phyloP scores from a whole-genome alignment of 2,113 vertebrate genomes.

The Triplophysa siluroides region DNA sequence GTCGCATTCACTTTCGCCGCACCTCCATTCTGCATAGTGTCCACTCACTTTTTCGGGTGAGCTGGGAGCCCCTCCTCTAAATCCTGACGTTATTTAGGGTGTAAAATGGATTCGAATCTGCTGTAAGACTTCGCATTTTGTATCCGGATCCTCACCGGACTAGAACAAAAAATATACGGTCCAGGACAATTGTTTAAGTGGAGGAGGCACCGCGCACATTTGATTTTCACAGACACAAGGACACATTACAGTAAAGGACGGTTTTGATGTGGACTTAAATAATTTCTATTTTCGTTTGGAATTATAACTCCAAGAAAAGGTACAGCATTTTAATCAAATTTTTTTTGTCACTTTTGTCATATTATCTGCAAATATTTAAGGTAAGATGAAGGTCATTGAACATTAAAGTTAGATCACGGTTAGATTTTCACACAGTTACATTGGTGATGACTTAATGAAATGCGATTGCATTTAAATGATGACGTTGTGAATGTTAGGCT shows the following conservation, averaged over 20 bases:
- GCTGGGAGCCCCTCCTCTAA: slow-evolving; percentile 84
- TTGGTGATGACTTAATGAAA: neutral
- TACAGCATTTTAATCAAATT: slow-evolving; percentile 56
- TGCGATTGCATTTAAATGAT: neutral
- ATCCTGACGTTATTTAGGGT: slow-evolving; percentile 85
- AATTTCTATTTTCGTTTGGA: slow-evolving; percentile 59
- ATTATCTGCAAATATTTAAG: too few relatives aligned
- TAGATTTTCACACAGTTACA: too few relatives aligned
- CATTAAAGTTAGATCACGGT: too few relatives aligned
- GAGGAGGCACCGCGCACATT: neutral
- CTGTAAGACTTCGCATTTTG: slow-evolving; percentile 72
- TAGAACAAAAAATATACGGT: slow-evolving; percentile 64
- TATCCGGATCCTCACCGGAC: slow-evolving; percentile 63
- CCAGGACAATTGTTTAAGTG: slow-evolving; percentile 55
- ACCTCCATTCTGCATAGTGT: slow-evolving; percentile 51
- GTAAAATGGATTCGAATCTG: slow-evolving; percentile 87
- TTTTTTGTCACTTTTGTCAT: neutral
- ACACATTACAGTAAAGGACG: neutral
- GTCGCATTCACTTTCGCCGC: slow-evolving; percentile 37
- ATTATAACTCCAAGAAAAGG: slow-evolving; percentile 63
- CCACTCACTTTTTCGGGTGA: slow-evolving; percentile 73
- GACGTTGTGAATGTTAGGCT: neutral
- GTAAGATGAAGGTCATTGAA: too few relatives aligned
- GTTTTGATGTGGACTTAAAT: slow-evolving; percentile 42
- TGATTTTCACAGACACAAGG: neutral